Evolutionary conservation across 53 echinoderm and acorn worm genomes (phyloP), one percentile per base, ranked within the genome.

Genomic region (Holothuria leucospilota): DNA sequence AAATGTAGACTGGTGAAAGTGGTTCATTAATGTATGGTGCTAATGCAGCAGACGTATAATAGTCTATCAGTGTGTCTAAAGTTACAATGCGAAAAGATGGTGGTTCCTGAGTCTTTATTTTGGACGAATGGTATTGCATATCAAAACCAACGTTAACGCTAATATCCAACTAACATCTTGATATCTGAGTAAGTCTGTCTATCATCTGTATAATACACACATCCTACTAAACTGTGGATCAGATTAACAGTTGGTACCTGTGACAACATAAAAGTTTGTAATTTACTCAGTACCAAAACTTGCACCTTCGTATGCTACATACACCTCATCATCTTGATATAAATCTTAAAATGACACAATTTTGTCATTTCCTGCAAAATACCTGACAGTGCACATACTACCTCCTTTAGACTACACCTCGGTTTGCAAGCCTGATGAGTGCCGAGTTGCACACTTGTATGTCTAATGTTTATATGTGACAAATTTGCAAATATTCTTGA

Each of bases 391-490:
- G 16, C 29, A 51, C 49, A 60, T 52, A 77, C 29, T 34, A 63
- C 77, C 90, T 2, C 84, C 89, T 20, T 42, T 63, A 46, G 64
- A 63, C 29, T 84, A 42, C 27, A 83, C 39, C 29, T 64, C 83
- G 30, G 27, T 69, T 29, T 29, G 62, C 39, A 81, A 27, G 8
- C 69, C 63, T 52, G 56, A 20, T 20, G 30, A 61, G 29, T 28
- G 13, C 87, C 82, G 87, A 62, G 46, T 1, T 60, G 85, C 88
- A 88, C 85, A 84, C 49, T 91, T 85, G 16, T 78, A 40, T 5
- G 85, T 68, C 63, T 92, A 88, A 80, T 92, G 88, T 46, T 92
- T 92, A 58, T 64, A 85, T 40, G 88, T n/a, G n/a, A 92, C 81
- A 29, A 73, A 85, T 78, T 84, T 68, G 41, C 80, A 85, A 8